phyloP scores from a whole-genome alignment of 2,888 invertebrate genomes.

The Nomada ruficornis region DNA sequence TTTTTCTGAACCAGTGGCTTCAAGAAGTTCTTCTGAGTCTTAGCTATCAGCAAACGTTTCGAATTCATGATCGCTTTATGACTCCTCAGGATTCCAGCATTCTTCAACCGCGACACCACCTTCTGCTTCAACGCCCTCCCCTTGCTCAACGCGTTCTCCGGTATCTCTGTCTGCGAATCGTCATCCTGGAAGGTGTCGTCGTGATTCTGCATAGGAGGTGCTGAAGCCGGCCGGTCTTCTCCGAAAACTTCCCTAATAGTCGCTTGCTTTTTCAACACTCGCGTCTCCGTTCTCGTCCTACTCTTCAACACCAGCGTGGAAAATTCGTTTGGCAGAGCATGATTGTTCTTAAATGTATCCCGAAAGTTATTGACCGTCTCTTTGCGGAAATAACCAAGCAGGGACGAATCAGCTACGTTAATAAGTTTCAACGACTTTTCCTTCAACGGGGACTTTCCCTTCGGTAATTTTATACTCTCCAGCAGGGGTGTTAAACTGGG shows the following conservation, averaged over 20 bases:
- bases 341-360: constrained; percentile 88
- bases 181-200: constrained; percentile 82
- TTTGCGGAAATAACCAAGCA: constrained; percentile 88
- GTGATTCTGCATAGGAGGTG: constrained; percentile 89
- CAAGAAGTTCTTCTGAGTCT: constrained; percentile 78
- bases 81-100: constrained; percentile 81
- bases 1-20: constrained; percentile 79
- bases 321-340: constrained; percentile 87
- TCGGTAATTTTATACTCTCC: constrained; percentile 63
- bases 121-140: constrained; percentile 75
- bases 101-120: constrained; percentile 80
- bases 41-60: constrained; percentile 79
- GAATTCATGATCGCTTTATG: constrained; percentile 82
- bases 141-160: constrained; percentile 67
- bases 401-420: constrained; percentile 85
- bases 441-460: constrained; percentile 76
- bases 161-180: constrained; percentile 79
- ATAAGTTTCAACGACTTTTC: constrained; percentile 76
- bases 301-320: constrained; percentile 90
- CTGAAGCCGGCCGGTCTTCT: constrained; percentile 92
- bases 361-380: constrained; percentile 89
- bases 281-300: constrained; percentile 91
- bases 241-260: constrained; percentile 94
- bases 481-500: constrained; percentile 85
- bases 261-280: constrained; percentile 90